A percentile compares a stretch with the other conserved stretches of the same genome.
Conservation (phyloP, 2,113 vertebrate genomes). For the Hyperopisus bebe region DNA sequence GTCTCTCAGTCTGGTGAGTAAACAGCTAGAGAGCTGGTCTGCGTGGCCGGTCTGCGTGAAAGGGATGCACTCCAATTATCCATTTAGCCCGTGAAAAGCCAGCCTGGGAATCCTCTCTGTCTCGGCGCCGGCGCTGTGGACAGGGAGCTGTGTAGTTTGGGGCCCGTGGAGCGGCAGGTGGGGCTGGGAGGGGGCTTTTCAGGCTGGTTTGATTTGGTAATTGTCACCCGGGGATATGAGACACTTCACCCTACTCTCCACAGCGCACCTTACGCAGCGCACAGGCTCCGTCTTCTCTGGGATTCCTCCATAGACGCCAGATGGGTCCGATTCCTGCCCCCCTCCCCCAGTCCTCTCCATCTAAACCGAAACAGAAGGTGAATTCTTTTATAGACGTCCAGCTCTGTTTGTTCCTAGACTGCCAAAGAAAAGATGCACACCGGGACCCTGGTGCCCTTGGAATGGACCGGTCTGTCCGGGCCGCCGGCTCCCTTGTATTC, state of each 20-base stretch:
- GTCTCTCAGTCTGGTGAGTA: not conserved
- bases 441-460: not conserved
- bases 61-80: constrained; percentile 8
- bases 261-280: not conserved
- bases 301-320: constrained; percentile 5
- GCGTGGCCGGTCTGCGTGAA: not conserved
- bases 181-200: not conserved
- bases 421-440: not conserved
- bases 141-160: not conserved
- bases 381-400: not conserved
- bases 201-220: not conserved
- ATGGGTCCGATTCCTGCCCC: not conserved
- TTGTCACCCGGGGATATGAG: not conserved
- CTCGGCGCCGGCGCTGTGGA: not conserved
- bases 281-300: not conserved
- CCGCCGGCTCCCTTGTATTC: not conserved
- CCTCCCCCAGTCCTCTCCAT: not conserved
- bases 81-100: constrained; percentile 5
- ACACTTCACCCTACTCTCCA: not conserved
- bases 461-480: not conserved
- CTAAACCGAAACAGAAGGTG: constrained; percentile 1
- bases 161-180: not conserved
- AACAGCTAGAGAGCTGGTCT: not conserved
- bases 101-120: not conserved
- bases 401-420: not conserved